A percentile compares a stretch with the other conserved stretches of the same genome.
phyloP scores from a whole-genome alignment of 2,113 vertebrate species.

The Anguilla rostrata region DNA sequence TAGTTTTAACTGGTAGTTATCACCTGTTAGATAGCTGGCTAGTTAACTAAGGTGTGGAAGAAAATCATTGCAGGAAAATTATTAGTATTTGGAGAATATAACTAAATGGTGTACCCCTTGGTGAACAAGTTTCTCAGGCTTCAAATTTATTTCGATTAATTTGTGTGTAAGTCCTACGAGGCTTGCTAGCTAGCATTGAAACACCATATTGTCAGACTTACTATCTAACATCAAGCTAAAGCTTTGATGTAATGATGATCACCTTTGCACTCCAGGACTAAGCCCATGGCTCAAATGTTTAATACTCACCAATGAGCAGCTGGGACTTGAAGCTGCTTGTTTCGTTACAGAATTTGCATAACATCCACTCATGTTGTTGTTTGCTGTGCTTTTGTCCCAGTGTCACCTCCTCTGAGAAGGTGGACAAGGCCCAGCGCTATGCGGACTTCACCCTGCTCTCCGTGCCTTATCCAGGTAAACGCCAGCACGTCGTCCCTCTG shows the following conservation, averaged over 20 bases:
- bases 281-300: no score
- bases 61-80: no score
- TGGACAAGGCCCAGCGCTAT: conserved; percentile 97
- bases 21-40: no score
- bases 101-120: no score
- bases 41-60: no score
- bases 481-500: no score
- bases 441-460: conserved; percentile 96
- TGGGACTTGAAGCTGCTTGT: neutral
- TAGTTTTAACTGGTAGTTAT: no score
- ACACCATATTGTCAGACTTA: neutral
- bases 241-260: neutral
- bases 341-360: neutral
- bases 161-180: no score
- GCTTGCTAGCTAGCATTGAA: no score
- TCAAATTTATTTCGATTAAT: no score
- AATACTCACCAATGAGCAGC: neutral
- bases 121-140: no score
- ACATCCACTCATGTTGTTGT: neutral
- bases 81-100: no score
- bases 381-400: conserved; percentile 56
- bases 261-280: neutral
- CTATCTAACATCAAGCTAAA: neutral
- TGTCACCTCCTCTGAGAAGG: conserved; percentile 96
- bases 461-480: conserved; percentile 93